Conservation (phyloP, 92 coral and sea anemone genomes). For the Isaurus tuberculatus region DNA sequence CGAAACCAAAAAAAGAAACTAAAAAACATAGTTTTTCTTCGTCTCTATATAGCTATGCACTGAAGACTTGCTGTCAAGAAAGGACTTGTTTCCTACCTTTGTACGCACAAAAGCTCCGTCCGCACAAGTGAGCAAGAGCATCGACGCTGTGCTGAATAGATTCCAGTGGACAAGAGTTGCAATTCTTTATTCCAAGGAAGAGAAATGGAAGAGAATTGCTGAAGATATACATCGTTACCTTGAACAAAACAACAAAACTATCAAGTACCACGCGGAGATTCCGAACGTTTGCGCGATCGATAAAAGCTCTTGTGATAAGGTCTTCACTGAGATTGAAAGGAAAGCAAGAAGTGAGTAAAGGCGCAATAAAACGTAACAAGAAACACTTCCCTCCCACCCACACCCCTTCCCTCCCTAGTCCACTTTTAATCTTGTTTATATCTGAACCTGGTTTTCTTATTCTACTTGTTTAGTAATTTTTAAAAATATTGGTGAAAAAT, state of each 20-base stretch:
- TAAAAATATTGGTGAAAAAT: too few species aligned
- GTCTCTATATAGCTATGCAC: conserved; percentile 65
- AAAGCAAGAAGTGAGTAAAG: conserved; percentile 80
- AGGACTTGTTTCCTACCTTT: conserved; percentile 74
- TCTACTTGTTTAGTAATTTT: too few species aligned
- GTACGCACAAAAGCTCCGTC: conserved; percentile 87
- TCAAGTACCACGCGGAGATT: conserved; percentile 60
- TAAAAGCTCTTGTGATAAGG: conserved; percentile 33
- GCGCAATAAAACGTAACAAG: too few species aligned
- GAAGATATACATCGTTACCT: conserved; percentile 66
- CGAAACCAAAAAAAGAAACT: too few species aligned
- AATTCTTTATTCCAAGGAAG: conserved; percentile 61
- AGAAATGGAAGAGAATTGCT: conserved; percentile 72
- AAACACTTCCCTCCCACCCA: too few species aligned
- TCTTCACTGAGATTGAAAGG: conserved; percentile 59
- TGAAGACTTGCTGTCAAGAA: conserved; percentile 71
- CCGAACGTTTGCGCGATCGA: conserved; percentile 57
- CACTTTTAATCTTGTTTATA: too few species aligned
- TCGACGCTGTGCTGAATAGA: conserved; percentile 71
- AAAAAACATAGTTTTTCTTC: too few species aligned
- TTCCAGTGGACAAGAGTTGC: conserved; percentile 80
- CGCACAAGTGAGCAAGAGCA: conserved; percentile 73
- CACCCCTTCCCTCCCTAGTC: too few species aligned
- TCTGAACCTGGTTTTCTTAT: too few species aligned
- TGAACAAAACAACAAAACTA: conserved; percentile 46